Percentiles rank a stretch among this genome's conserved stretches.
Conservation (phyloP, 2,888 invertebrate species). For the Chrysolina haemoptera region DNA sequence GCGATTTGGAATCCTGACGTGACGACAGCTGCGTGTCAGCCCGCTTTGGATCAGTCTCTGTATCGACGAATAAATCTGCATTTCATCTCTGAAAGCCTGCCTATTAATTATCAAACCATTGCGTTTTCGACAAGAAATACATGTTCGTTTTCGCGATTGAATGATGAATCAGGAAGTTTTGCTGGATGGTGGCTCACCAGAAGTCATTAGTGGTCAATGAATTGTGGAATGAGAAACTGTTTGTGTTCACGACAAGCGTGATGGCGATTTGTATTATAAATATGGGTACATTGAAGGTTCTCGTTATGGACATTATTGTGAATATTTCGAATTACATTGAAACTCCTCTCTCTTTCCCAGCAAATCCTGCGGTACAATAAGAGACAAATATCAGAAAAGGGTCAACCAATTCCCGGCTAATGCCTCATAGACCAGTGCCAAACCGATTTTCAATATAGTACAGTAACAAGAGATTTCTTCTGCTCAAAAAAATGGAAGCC, state of each 20-base stretch:
- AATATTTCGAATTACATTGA: no score
- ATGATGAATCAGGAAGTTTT: conserved; percentile 14
- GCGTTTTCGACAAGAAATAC: conserved; percentile 23
- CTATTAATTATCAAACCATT: conserved; percentile 55
- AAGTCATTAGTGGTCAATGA: background rate
- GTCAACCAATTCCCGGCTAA: no score
- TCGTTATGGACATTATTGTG: no score
- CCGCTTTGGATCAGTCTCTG: conserved; percentile 45
- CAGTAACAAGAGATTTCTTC: no score
- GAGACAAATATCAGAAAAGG: no score
- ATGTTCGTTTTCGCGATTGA: background rate
- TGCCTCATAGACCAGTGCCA: no score
- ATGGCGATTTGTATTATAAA: no score
- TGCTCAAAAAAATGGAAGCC: no score
- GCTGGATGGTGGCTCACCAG: background rate
- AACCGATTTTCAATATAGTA: no score
- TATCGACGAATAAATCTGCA: conserved; percentile 58
- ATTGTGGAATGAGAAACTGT: background rate
- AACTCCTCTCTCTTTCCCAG: no score
- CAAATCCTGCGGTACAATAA: no score
- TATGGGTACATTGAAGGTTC: no score
- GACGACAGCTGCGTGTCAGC: conserved; percentile 61
- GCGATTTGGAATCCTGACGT: conserved; percentile 66
- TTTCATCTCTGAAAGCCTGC: conserved; percentile 52
- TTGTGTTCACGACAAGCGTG: background rate